These are phyloP conservation scores for Kryptolebias ocellatus DNA, from an alignment of 2,797 vertebrate genomes.

Conservation along the genomic window DNA sequence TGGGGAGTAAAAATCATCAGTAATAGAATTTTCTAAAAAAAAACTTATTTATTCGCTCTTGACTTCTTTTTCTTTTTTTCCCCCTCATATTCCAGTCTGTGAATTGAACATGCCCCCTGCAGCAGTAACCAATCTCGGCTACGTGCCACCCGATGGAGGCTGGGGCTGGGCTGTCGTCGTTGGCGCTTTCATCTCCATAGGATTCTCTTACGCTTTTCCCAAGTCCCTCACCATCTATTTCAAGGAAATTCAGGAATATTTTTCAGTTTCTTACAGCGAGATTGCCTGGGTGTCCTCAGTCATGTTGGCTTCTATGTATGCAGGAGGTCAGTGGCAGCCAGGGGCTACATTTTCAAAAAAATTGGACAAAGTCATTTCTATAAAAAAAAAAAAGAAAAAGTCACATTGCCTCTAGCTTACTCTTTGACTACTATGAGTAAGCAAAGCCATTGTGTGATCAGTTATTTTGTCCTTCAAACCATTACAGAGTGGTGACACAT, in stretches of 20 bases:
- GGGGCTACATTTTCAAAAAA: neutral
- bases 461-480: neutral
- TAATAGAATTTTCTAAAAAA: constrained; percentile 20
- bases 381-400: constrained; percentile 6
- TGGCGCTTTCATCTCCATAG: constrained; percentile 82
- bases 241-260: constrained; percentile 91
- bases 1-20: neutral
- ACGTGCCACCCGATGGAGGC: constrained; percentile 83
- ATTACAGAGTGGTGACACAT: neutral
- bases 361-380: neutral
- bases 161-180: constrained; percentile 84
- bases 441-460: neutral
- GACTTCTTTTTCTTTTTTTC: constrained; percentile 36
- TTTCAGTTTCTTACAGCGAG: constrained; percentile 86
- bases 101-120: constrained; percentile 76
- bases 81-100: constrained; percentile 23
- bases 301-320: constrained; percentile 85
- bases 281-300: constrained; percentile 85
- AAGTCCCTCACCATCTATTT: constrained; percentile 87
- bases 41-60: constrained; percentile 28
- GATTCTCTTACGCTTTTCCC: constrained; percentile 87
- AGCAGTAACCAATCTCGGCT: constrained; percentile 56
- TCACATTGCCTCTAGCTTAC: neutral
- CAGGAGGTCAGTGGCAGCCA: constrained; percentile 76
- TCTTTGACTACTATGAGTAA: neutral